Evolutionary conservation across 1,140 invertebrate species (phyloP).

Genomic region (Trachymyrmex septentrionalis): DNA sequence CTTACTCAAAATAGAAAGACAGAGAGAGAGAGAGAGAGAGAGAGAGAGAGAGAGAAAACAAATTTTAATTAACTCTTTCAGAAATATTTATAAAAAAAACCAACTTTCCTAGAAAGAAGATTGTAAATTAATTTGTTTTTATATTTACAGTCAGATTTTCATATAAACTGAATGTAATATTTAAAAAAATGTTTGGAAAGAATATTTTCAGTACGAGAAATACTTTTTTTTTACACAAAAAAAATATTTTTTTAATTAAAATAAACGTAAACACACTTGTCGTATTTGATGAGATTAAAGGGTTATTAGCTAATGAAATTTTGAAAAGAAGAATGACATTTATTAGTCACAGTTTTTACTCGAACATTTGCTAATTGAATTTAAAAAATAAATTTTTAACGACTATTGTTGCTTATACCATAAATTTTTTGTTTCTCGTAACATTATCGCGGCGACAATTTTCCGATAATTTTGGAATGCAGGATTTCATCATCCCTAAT

Average conservation of each 20-base stretch:
- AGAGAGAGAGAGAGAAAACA: background rate
- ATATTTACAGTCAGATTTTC: background rate
- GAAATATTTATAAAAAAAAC: background rate
- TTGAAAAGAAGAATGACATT: slow-evolving; percentile 6
- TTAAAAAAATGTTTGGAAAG: background rate
- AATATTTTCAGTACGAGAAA: background rate
- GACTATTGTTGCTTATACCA: slow-evolving; percentile 18
- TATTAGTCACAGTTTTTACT: slow-evolving; percentile 46
- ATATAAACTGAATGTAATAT: background rate
- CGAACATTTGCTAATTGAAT: slow-evolving; percentile 51
- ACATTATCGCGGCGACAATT: slow-evolving; percentile 38
- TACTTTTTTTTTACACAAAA: background rate
- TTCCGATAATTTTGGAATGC: slow-evolving; percentile 50
- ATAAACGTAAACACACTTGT: background rate
- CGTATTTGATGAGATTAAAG: slow-evolving; percentile 18
- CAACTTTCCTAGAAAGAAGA: background rate
- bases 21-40: background rate
- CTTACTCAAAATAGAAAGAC: background rate
- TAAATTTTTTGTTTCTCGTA: slow-evolving; percentile 28
- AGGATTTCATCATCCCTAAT: slow-evolving; percentile 23
- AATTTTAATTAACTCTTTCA: background rate
- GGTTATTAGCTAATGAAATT: slow-evolving; percentile 5
- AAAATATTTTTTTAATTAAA: slow-evolving; percentile 26
- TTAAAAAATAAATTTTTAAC: slow-evolving; percentile 40
- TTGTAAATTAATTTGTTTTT: background rate